A percentile compares a stretch with the other conserved stretches of the same genome.
phyloP scores from a whole-genome alignment of 1,140 invertebrate species.

The Brachionus plicatilis region DNA sequence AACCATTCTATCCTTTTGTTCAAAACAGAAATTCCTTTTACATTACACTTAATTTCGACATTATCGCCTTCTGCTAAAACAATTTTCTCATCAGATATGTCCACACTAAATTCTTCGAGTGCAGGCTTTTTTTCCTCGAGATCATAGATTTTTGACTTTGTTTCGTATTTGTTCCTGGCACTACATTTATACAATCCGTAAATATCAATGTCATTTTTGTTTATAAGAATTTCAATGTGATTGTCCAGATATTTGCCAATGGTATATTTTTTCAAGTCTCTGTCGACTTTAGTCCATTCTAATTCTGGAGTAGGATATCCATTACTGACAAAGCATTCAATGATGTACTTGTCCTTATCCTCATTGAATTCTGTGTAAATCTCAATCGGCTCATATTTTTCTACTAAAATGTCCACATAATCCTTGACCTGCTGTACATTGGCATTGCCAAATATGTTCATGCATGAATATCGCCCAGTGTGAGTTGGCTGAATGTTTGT shows the following conservation, averaged over 20 bases:
- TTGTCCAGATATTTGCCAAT: not conserved
- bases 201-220: not conserved
- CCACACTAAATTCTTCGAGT: not conserved
- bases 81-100: not conserved
- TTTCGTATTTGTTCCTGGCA: not conserved
- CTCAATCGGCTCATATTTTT: not conserved
- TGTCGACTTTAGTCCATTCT: not conserved
- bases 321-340: not conserved
- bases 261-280: not conserved
- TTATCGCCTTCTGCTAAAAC: not conserved
- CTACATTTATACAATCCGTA: not conserved
- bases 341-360: not conserved
- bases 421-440: not conserved
- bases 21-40: not conserved
- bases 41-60: not conserved
- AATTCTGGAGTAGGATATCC: not conserved
- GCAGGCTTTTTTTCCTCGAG: not conserved
- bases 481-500: constrained; percentile 13
- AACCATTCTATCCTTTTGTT: not conserved
- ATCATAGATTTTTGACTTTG: not conserved
- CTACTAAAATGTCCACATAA: not conserved
- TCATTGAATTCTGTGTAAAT: not conserved
- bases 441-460: not conserved
- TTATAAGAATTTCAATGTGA: not conserved
- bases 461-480: not conserved